phyloP scores from a whole-genome alignment of 2,888 invertebrate species.

The Patella ulyssiponensis region DNA sequence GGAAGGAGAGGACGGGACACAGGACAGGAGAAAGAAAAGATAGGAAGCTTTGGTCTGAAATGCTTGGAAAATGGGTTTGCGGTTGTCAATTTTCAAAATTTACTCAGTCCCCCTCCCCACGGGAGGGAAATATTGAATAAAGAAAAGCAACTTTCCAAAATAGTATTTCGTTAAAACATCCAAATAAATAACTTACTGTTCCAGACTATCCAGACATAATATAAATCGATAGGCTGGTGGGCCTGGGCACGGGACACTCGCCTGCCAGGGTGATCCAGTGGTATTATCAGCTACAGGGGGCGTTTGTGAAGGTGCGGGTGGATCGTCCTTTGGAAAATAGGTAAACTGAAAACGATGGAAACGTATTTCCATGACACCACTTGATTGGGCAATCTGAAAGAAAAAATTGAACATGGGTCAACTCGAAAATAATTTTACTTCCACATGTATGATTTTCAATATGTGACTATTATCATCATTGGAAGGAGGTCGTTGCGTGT shows the following conservation, averaged over 20 bases:
- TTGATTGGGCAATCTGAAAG: background rate
- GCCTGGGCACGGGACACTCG: background rate
- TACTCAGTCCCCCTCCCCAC: too few species aligned
- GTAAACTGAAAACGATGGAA: background rate
- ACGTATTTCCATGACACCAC: background rate
- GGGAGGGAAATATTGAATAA: too few species aligned
- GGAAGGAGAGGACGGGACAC: too few species aligned
- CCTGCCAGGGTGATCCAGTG: background rate
- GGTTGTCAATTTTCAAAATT: too few species aligned
- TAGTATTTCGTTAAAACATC: background rate
- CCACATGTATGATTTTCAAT: too few species aligned
- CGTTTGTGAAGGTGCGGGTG: background rate
- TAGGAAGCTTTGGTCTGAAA: too few species aligned
- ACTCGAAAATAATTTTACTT: too few species aligned
- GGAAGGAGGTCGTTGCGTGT: too few species aligned
- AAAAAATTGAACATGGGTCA: background rate
- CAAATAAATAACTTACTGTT: background rate
- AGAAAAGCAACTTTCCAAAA: too few species aligned
- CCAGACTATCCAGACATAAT: background rate
- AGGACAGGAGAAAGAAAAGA: too few species aligned
- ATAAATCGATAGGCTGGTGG: background rate
- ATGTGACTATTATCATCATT: too few species aligned
- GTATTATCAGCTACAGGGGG: background rate
- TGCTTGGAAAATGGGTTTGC: too few species aligned
- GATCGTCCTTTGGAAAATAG: background rate